A percentile compares a stretch with the other conserved stretches of the same genome.
Conservation (phyloP, 2,888 invertebrate genomes). For the Mythimna loreyi region DNA sequence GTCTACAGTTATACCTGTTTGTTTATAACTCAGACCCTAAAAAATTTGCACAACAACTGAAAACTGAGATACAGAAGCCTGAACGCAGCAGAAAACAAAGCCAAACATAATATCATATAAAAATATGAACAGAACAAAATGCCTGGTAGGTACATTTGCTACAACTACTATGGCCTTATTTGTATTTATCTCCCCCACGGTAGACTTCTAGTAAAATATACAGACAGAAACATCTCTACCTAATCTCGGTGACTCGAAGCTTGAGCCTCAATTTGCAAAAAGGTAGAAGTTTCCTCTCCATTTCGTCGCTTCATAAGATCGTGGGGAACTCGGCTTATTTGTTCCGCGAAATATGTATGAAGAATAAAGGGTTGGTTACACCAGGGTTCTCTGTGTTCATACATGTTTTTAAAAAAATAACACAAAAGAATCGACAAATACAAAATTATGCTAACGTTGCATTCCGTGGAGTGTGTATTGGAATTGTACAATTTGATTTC, state of each 20-base stretch:
- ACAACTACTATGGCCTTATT: conserved; percentile 37
- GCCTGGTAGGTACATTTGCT: conserved; percentile 19
- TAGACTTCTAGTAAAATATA: conserved; percentile 50
- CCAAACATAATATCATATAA: background rate
- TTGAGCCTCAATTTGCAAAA: conserved; percentile 75
- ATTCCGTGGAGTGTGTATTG: no score
- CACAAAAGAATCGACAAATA: no score
- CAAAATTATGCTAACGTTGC: no score
- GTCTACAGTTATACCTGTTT: no score
- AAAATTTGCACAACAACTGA: no score
- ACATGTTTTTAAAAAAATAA: background rate
- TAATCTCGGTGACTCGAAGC: conserved; percentile 69
- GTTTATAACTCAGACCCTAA: no score
- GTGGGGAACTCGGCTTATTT: conserved; percentile 62
- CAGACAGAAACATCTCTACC: conserved; percentile 65
- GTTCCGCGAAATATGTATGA: conserved; percentile 39
- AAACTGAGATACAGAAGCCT: no score
- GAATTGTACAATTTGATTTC: no score
- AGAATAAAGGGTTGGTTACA: conserved; percentile 39
- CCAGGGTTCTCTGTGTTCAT: no score
- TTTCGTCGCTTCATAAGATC: conserved; percentile 70
- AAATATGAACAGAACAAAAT: background rate
- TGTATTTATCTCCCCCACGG: conserved; percentile 39
- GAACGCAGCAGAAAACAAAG: background rate
- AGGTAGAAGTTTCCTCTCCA: conserved; percentile 71